These are phyloP conservation scores for Coregonus ussuriensis DNA, from an alignment of 2,797 vertebrate species.

Conservation along the genomic window DNA sequence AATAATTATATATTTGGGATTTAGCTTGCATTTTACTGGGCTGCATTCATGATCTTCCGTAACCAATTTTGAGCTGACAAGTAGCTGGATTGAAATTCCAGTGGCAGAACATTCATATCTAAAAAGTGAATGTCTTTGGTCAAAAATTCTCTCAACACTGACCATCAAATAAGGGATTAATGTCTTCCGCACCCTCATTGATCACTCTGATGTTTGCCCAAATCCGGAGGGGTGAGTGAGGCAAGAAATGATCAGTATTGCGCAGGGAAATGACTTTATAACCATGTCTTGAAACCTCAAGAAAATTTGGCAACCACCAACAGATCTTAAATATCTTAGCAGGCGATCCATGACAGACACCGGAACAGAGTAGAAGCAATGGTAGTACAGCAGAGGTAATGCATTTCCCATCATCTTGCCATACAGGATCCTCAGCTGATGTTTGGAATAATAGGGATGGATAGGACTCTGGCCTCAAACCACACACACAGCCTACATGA, in stretches of 20 bases:
- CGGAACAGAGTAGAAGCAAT: not conserved
- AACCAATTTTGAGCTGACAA: not conserved
- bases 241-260: not conserved
- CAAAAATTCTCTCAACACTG: too few relatives aligned
- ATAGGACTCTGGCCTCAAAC: not conserved
- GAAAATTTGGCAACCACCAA: constrained; percentile 7
- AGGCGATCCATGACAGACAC: not conserved
- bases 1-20: too few relatives aligned
- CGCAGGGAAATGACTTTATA: not conserved
- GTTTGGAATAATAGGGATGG: not conserved
- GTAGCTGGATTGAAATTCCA: not conserved
- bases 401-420: not conserved
- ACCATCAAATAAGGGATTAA: not conserved
- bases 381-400: not conserved
- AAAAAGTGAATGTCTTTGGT: too few relatives aligned
- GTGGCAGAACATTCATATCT: not conserved
- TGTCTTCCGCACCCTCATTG: not conserved
- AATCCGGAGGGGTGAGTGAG: not conserved
- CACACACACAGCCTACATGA: not conserved
- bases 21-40: not conserved
- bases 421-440: not conserved
- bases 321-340: constrained; percentile 19
- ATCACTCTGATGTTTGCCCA: not conserved
- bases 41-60: not conserved
- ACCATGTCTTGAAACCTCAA: not conserved